Evolutionary conservation across 2,888 invertebrate species (phyloP), one percentile per base, ranked within the genome.

Genomic region (Bruchidius siliquastri): DNA sequence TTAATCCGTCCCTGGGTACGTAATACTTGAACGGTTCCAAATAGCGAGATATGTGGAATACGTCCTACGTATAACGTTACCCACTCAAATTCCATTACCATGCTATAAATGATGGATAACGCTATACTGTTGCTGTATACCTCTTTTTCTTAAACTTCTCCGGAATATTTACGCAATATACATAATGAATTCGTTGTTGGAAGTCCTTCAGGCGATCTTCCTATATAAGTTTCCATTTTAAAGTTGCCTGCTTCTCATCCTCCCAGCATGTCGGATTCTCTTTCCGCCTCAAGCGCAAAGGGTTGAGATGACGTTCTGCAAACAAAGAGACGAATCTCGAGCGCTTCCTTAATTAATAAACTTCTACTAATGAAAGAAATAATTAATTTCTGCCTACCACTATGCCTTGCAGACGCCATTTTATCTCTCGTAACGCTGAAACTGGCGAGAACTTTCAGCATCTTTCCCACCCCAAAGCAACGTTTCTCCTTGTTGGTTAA

Each of bases 321-420:
- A 86, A 86, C 86, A 86, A 82, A 83, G 83, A 85, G 86, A 85
- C 86, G 83, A 84, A 84, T 84, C 84, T 84, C 82, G 80, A 84
- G 85, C 84, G 86, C 86, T 86, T 86, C 87, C 86, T 87, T 87
- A 87, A 87, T 87, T 87, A 87, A 87, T 87, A 87, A 87, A 87
- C 86, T 87, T 86, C 86, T 86, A 84, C 86, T 86, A 87, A 87
- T 86, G 86, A 87, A 87, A 87, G 87, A 87, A 87, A 87, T 87
- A 87, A 86, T 87, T 87, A 87, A 87, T 87, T 86, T 86, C 86
- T 84, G 85, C 86, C 85, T 84, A 84, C 83, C 83, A 83, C 81
- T 84, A 83, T 82, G 68, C 22, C 21, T 22, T 68, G n/a, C 68
- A 68, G 49, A 49, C 49, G 49, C 49, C 49, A 49, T 49, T 49